Percentiles rank a stretch among this genome's conserved stretches.
Conservation (phyloP, 2,888 invertebrate species). For the Drosophila tanythrix region DNA sequence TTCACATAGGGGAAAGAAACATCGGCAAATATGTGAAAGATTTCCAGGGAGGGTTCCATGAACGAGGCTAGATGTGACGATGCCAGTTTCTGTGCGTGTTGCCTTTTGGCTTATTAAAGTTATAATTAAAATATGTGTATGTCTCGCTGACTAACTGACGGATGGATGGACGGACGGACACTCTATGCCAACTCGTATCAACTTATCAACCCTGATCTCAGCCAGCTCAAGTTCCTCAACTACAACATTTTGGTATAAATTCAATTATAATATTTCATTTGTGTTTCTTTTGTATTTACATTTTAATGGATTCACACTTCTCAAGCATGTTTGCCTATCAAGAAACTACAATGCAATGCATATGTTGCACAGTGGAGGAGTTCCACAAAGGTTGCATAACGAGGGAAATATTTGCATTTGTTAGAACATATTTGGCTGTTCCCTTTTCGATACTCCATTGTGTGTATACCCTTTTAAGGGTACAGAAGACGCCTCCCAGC, state of each 20-base stretch:
- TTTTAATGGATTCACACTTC: conserved; percentile 75
- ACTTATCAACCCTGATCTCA: conserved; percentile 36
- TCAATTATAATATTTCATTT: conserved; percentile 64
- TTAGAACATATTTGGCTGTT: not conserved
- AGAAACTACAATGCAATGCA: conserved; percentile 7
- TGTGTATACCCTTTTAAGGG: conserved; percentile 36
- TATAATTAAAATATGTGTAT: conserved; percentile 74
- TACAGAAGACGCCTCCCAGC: conserved; percentile 29
- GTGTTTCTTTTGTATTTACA: conserved; percentile 60
- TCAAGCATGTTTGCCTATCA: conserved; percentile 23
- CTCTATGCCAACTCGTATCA: conserved; percentile 10
- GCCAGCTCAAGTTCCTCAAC: conserved; percentile 29
- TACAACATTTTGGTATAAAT: conserved; percentile 59
- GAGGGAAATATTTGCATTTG: not conserved
- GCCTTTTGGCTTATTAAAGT: conserved; percentile 75
- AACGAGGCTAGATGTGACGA: not conserved
- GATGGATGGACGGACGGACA: conserved; percentile 17
- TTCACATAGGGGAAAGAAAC: conserved; percentile 29
- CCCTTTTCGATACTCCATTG: conserved; percentile 26
- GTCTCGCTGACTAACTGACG: conserved; percentile 15
- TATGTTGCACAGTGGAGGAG: conserved; percentile 11
- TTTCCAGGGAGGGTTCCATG: conserved; percentile 34
- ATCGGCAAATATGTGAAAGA: conserved; percentile 21
- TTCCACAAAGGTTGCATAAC: not conserved
- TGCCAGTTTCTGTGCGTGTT: conserved; percentile 53